Evolutionary conservation across 2,888 invertebrate genomes (phyloP), one percentile per base, ranked within the genome.

Genomic region (Andrena praecox): DNA sequence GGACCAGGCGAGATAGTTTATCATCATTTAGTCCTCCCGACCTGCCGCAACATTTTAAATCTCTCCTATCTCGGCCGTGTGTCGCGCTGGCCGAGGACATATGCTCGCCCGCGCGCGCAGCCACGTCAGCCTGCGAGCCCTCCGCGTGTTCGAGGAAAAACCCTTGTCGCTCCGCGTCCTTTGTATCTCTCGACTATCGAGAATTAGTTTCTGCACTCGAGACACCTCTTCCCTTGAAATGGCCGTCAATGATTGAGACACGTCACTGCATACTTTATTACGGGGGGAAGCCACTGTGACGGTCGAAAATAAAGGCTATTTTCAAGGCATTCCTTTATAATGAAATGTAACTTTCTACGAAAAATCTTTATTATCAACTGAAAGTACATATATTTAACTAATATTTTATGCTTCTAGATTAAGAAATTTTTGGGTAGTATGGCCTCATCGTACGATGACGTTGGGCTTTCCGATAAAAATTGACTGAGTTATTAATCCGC

Each of bases 1-100:
- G 91, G 91, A 89, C 91, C 56, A 90, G 89, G 85, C 90, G 90
- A 91, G 92, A 93, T 93, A 93, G 93, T 93, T 93, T 93, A 93
- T 93, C 93, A 93, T 93, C 93, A 91, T 93, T 93, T 93, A 92
- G 92, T 90, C 90, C 87, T 89, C 87, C 88, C 90, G 92, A 93
- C 93, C 93, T 93, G 90, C 93, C 91, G 90, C 91, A 93, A 93
- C 92, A 92, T 93, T 93, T 93, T 93, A 93, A 93, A 93, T 92
- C 92, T 93, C 91, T 91, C 90, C 91, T 91, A 92, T 92, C 91
- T 92, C 87, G 85, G 82, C 80, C 88, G 88, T 77, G 83, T 66
- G 82, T 83, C 80, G 84, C 76, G 64, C 66, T 29, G 79, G 54
- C 50, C 81, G 77, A 79, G 85, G 90, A 88, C 88, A 85, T 85